Evolutionary conservation across 1,140 invertebrate genomes (phyloP), one percentile per base, ranked within the genome.

Genomic region (Frieseomelitta varia): DNA sequence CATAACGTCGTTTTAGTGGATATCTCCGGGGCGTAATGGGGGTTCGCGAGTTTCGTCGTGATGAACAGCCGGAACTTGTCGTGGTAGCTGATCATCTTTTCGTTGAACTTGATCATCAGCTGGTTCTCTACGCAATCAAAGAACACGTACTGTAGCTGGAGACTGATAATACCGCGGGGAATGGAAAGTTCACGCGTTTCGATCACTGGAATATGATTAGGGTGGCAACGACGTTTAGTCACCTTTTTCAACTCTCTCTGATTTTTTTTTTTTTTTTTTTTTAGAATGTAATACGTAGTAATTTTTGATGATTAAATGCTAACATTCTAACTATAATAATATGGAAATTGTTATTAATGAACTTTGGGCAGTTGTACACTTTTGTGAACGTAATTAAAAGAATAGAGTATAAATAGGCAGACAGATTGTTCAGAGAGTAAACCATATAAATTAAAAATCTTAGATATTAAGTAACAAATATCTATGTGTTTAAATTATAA

Each of bases 1-100:
- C 99, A 98, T 90, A 99, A 95, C 27, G 98, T 98, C 27, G 98
- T 98, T 95, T 98, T 98, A 2, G 98, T 98, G 85, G 98, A 97
- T 90, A 98, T 97, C 94, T 99, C 98, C 10, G 98, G 98, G 53
- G 98, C 97, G 94, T 98, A 99, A 91, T 98, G 97, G 2, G 98
- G 98, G 94, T 99, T 99, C 63, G 96, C 95, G 65, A 99, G 94
- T 95, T 99, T 99, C 15, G 98, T 99, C 51, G 98, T 98, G 10
- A 99, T 96, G 92, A 98, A 98, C 85, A 99, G 96, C 79, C 96
- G 95, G 93, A 99, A 99, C 55, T 96, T 95, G 1, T 95, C 88
- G 91, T 98, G 96, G 92, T 98, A 99, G 14, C 97, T 96, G n/a
- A 99, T 96, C 93, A 98, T 97, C 92, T 97, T 98, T 91, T 98